A percentile compares a stretch with the other conserved stretches of the same genome.
These are phyloP conservation scores for Altica lythri DNA, from an alignment of 2,888 invertebrate species.

Conservation along the genomic window DNA sequence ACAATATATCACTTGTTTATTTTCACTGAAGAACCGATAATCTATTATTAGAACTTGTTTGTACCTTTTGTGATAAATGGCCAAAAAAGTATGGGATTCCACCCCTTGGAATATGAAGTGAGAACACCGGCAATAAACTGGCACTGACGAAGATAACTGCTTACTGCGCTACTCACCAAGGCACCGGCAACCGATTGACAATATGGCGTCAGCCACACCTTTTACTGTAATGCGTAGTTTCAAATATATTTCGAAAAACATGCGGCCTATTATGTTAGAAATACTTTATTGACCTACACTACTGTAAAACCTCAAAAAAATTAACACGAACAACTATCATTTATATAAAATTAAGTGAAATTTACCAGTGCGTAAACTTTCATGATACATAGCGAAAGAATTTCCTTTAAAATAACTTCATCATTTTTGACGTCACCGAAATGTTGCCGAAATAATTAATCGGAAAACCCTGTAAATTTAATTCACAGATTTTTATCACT, in stretches of 20 bases:
- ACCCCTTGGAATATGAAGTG: constrained; percentile 49
- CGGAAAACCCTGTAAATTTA: constrained; percentile 3
- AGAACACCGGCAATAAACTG: constrained; percentile 30
- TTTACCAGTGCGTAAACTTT: constrained; percentile 26
- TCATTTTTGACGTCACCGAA: constrained; percentile 11
- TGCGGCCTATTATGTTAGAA: neutral
- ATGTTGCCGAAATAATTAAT: constrained; percentile 4
- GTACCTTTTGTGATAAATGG: constrained; percentile 25
- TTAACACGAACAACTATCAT: neutral
- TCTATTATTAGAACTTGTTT: constrained; percentile 49
- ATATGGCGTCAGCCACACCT: constrained; percentile 59
- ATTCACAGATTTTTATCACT: constrained; percentile 25
- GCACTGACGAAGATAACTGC: constrained; percentile 26
- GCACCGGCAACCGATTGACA: constrained; percentile 46
- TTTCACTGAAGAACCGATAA: constrained; percentile 17
- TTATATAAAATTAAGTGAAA: neutral
- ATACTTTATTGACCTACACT: neutral
- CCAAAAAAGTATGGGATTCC: constrained; percentile 39
- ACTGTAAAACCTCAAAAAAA: neutral
- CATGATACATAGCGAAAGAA: constrained; percentile 40
- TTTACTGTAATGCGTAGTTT: constrained; percentile 53
- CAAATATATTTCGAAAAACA: constrained; percentile 22
- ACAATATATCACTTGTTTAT: constrained; percentile 4
- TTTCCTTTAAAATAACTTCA: constrained; percentile 30
- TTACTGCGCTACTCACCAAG: constrained; percentile 33